phyloP scores from a whole-genome alignment of 2,888 invertebrate species.

The Euzophera pinguis region DNA sequence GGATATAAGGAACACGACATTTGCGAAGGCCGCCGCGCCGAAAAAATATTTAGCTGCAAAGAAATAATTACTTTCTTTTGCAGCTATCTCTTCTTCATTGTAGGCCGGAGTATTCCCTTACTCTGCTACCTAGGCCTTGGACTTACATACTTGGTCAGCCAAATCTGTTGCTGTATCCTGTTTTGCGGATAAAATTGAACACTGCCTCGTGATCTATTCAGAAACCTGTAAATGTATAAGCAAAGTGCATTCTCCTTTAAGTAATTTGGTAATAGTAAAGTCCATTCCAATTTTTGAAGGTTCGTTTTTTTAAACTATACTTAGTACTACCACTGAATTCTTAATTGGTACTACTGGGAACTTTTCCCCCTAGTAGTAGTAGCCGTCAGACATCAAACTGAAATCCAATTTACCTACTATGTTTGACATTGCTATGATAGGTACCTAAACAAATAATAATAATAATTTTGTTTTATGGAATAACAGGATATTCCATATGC shows the following conservation, averaged over 20 bases:
- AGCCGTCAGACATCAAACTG: too few relatives aligned
- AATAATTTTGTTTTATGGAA: too few relatives aligned
- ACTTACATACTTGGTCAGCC: background rate
- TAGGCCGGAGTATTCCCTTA: conserved; percentile 26
- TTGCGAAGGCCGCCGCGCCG: conserved; percentile 28
- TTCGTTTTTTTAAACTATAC: too few relatives aligned
- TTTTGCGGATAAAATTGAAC: background rate
- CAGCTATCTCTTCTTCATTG: conserved; percentile 17
- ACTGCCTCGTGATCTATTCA: background rate
- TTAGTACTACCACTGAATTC: too few relatives aligned
- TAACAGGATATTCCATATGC: too few relatives aligned
- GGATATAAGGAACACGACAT: conserved; percentile 31
- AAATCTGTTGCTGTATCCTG: background rate
- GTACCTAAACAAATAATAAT: too few relatives aligned
- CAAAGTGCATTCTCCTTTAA: background rate
- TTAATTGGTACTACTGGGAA: too few relatives aligned
- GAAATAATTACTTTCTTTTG: conserved; percentile 21
- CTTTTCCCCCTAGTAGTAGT: too few relatives aligned
- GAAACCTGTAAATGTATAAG: background rate
- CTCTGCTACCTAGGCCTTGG: conserved; percentile 26
- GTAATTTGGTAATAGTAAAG: background rate
- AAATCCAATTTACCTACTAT: too few relatives aligned
- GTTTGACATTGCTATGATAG: too few relatives aligned
- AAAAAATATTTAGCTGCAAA: conserved; percentile 25
- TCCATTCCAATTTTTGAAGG: background rate